Evolutionary conservation across 1,140 invertebrate species (phyloP), one percentile per base, ranked within the genome.

Genomic region (Panagrolaimus sp.): DNA sequence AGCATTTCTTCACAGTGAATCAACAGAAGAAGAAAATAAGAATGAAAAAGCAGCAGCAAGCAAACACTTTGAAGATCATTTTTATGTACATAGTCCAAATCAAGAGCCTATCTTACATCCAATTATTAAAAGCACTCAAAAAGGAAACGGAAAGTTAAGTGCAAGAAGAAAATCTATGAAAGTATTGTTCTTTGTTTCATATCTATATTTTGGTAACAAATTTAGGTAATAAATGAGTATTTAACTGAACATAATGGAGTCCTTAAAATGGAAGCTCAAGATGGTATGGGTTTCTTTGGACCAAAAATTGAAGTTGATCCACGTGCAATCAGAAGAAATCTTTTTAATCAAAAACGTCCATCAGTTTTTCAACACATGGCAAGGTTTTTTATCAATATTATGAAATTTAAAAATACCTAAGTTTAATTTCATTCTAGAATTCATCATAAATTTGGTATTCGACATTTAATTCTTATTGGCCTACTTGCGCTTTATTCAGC

Each of bases 321-420:
- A 13, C 1, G 20, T 5, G 27, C 51, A 57, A 27, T 57, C 1
- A 13, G 51, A 57, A 57, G 51, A 57, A 57, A 16, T 9, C 20
- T 57, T 20, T 57, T 57, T 27, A 57, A 57, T 23, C 51, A 57
- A 16, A 63, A 43, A 63, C 27, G 62, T 42, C 62, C 62, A 11
- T 63, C 62, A 13, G 62, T 63, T 63, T 63, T 63, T 63, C 62
- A 63, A 63, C 62, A 63, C 42, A 63, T 63, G 31, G 62, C 62
- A 42, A 63, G 16, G 62, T 42, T 63, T 53, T 57, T n/a, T n/a
- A n/a, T n/a, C n/a, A n/a, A n/a, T n/a, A n/a, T n/a, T n/a, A n/a
- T n/a, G n/a, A n/a, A n/a, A n/a, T n/a, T n/a, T n/a, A n/a, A n/a
- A n/a, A n/a, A n/a, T n/a, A n/a, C n/a, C n/a, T n/a, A n/a, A n/a